These are phyloP conservation scores for Oxyruncus cristatus DNA, from an alignment of 2,113 vertebrate genomes.

Conservation along the genomic window DNA sequence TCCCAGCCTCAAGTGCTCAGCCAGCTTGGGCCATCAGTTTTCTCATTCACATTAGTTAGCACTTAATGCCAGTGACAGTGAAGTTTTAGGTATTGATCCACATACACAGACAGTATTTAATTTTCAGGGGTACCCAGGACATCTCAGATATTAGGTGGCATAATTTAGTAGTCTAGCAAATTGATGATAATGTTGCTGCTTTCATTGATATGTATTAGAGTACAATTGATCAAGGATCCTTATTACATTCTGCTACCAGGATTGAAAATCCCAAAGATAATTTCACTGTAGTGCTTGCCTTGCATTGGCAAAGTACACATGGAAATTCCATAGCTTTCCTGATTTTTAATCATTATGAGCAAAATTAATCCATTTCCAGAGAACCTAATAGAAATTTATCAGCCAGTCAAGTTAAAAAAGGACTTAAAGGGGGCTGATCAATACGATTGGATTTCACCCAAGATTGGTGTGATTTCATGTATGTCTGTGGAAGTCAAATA, in stretches of 20 bases:
- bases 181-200: neutral
- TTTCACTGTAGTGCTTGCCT: neutral
- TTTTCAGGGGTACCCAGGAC: neutral
- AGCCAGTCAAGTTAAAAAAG: neutral
- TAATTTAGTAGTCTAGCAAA: neutral
- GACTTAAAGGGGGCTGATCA: neutral
- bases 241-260: neutral
- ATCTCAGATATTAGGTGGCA: neutral
- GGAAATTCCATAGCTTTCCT: neutral
- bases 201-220: neutral
- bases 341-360: neutral
- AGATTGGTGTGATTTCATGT: neutral
- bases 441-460: neutral
- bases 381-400: neutral
- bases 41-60: neutral
- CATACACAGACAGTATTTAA: neutral
- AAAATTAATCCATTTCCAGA: neutral
- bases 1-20: neutral
- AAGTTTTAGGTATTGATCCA: neutral
- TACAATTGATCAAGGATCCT: neutral
- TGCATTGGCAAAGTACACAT: neutral
- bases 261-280: neutral
- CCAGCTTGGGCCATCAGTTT: neutral
- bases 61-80: neutral
- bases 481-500: neutral